A percentile compares a stretch with the other conserved stretches of the same genome.
These are phyloP conservation scores for Montipora efflorescens DNA, from an alignment of 64 coral and sea anemone species.

Conservation along the genomic window DNA sequence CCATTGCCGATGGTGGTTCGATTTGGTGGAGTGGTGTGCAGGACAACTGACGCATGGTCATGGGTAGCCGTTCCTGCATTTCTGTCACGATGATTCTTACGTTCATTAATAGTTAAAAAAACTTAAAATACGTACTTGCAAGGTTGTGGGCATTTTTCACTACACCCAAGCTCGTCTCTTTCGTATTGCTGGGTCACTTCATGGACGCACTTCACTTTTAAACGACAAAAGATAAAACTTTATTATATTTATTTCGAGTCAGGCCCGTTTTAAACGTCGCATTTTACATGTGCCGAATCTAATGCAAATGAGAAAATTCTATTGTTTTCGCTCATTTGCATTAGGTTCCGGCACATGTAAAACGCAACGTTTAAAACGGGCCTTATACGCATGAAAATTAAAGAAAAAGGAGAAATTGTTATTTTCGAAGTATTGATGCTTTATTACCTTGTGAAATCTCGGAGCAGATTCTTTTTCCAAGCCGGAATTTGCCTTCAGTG, in stretches of 20 bases:
- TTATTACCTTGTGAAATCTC: slow-evolving; percentile 21
- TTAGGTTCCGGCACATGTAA: too few species aligned
- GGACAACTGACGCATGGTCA: too few species aligned
- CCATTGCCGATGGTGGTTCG: too few species aligned
- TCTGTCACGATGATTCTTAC: neutral
- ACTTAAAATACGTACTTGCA: slow-evolving; percentile 45
- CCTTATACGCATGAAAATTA: too few species aligned
- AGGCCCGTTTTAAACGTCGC: neutral
- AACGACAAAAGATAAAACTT: neutral
- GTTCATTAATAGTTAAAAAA: too few species aligned
- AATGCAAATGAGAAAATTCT: too few species aligned
- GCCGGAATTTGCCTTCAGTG: slow-evolving; percentile 56
- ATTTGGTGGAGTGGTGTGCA: too few species aligned
- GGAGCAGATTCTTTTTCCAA: neutral
- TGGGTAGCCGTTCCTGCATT: neutral
- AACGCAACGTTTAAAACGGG: too few species aligned
- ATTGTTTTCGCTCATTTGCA: too few species aligned
- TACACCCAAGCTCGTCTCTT: slow-evolving; percentile 35
- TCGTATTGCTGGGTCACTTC: slow-evolving; percentile 25
- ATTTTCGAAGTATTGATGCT: neutral
- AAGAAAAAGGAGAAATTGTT: too few species aligned
- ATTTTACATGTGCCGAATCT: too few species aligned
- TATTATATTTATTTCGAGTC: neutral
- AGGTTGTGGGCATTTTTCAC: slow-evolving; percentile 50
- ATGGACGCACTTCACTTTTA: slow-evolving; percentile 7